A percentile compares a stretch with the other conserved stretches of the same genome.
Evolutionary conservation across 1,140 invertebrate genomes (phyloP).

Genomic region (Tetragonula clypearis): DNA sequence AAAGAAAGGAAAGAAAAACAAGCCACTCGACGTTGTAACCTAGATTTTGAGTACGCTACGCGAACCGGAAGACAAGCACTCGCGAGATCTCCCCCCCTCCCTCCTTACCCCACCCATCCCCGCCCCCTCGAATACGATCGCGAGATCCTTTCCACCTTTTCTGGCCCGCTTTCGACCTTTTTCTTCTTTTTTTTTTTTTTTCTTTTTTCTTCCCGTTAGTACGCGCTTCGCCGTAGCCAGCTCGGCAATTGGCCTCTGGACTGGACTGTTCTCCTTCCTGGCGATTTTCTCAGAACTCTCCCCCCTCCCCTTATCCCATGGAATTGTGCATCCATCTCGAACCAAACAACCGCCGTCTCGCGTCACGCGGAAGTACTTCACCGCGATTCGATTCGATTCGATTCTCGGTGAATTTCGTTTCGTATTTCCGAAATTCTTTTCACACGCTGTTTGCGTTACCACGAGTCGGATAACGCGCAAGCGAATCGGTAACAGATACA

Average conservation of each 20-base stretch:
- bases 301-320: too few species aligned
- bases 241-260: background rate
- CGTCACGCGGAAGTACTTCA: background rate
- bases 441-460: background rate
- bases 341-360: background rate
- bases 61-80: constrained; percentile 55
- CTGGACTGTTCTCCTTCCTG: background rate
- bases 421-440: background rate
- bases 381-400: background rate
- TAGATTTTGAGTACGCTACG: constrained; percentile 50
- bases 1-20: constrained; percentile 27
- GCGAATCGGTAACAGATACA: too few species aligned
- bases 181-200: background rate
- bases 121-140: constrained; percentile 41
- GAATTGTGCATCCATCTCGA: background rate
- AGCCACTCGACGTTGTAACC: constrained; percentile 49
- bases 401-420: background rate
- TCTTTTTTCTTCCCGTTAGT: background rate
- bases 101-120: constrained; percentile 46
- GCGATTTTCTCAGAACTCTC: background rate
- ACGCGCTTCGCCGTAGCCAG: background rate
- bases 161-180: constrained; percentile 34
- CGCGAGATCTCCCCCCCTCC: constrained; percentile 52
- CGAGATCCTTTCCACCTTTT: constrained; percentile 42
- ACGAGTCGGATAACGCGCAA: too few species aligned